These are phyloP conservation scores for Haliclystus octoradiatus DNA, from an alignment of 30 jellyfish, hydroid and myxozoan genomes.

Conservation along the genomic window DNA sequence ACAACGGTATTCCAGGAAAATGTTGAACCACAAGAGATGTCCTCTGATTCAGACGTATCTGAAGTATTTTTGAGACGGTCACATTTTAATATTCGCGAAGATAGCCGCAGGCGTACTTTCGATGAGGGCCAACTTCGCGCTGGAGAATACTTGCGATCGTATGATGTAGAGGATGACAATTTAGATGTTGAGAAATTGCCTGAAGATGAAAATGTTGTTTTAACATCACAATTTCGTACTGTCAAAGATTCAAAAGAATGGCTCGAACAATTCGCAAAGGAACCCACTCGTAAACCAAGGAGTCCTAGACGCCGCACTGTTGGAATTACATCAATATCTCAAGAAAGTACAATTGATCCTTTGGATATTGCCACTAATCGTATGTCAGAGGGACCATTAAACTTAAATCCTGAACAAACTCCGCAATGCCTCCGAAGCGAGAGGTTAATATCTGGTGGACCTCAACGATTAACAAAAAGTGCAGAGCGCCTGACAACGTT, in stretches of 20 bases:
- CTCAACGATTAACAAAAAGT: too few species aligned
- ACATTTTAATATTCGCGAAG: neutral
- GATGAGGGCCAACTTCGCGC: too few species aligned
- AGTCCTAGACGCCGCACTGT: constrained; percentile 56
- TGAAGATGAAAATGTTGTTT: too few species aligned
- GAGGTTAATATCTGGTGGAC: too few species aligned
- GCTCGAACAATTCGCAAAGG: constrained; percentile 12
- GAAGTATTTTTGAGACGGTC: constrained; percentile 10
- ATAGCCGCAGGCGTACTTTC: constrained; percentile 13
- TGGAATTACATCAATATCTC: constrained; percentile 16
- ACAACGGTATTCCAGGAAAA: too few species aligned
- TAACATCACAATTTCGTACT: constrained; percentile 28
- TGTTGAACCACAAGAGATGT: too few species aligned
- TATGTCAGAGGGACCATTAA: too few species aligned
- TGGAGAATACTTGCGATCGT: neutral
- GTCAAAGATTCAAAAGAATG: constrained; percentile 40
- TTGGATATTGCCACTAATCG: too few species aligned
- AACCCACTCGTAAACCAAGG: constrained; percentile 25
- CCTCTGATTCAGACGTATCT: neutral
- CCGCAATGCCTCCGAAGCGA: too few species aligned
- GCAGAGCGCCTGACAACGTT: too few species aligned
- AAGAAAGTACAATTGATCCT: constrained; percentile 1
- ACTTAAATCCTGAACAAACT: too few species aligned
- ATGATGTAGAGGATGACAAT: neutral
- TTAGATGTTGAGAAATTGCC: neutral